phyloP scores from a whole-genome alignment of 2,113 vertebrate species.

The Halichoeres trimaculatus region DNA sequence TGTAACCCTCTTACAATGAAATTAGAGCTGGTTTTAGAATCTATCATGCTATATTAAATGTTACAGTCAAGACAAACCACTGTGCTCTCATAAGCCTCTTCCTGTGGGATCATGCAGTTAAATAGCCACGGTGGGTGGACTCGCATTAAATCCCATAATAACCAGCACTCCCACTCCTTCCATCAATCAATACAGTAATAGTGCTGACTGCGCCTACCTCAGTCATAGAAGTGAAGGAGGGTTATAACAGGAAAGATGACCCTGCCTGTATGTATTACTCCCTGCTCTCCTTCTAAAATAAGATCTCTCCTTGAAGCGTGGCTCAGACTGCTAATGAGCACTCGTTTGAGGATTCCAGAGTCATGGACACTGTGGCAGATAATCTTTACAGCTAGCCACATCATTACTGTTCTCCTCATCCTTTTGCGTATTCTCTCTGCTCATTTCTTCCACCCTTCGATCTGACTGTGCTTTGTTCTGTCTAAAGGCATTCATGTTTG shows the following conservation, averaged over 20 bases:
- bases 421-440: slow-evolving; percentile 3
- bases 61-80: slow-evolving; percentile 13
- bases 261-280: slow-evolving; percentile 44
- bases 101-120: slow-evolving; percentile 25
- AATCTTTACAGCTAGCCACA: slow-evolving; percentile 50
- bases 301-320: slow-evolving; percentile 79
- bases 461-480: slow-evolving; percentile 51
- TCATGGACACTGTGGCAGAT: slow-evolving; percentile 43
- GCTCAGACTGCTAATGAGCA: slow-evolving; percentile 77
- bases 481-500: slow-evolving; percentile 60
- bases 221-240: slow-evolving; percentile 25
- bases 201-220: slow-evolving; percentile 72
- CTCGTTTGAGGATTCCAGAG: slow-evolving; percentile 28
- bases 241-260: slow-evolving; percentile 61
- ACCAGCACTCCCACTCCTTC: slow-evolving; percentile 43
- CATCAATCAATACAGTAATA: slow-evolving; percentile 80
- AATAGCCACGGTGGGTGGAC: slow-evolving; percentile 36
- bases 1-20: neutral
- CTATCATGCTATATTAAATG: slow-evolving; percentile 1
- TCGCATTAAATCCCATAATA: slow-evolving; percentile 68
- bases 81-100: slow-evolving; percentile 10
- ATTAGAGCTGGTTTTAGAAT: neutral
- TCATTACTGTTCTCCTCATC: slow-evolving; percentile 25
- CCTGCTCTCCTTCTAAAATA: slow-evolving; percentile 68
- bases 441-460: slow-evolving; percentile 11